Percentiles rank a stretch among this genome's conserved stretches.
phyloP scores from a whole-genome alignment of 2,888 invertebrate genomes.

The Leucozona laternaria region DNA sequence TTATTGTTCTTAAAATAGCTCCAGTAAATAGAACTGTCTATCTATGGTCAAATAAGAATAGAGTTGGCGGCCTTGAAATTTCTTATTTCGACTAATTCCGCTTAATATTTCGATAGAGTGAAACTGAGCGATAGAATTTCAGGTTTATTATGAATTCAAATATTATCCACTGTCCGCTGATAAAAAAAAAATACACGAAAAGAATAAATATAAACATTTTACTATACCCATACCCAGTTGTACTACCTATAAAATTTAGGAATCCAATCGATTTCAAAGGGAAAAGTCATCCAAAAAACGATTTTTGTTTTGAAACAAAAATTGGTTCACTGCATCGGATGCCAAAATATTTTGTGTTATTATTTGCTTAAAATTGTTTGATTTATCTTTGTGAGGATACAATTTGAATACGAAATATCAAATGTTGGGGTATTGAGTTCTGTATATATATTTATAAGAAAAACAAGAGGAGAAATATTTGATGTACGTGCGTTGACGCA shows the following conservation, averaged over 20 bases:
- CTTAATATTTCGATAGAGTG: background rate
- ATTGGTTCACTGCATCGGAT: background rate
- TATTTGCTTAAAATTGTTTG: conserved; percentile 6
- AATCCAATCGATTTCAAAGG: conserved; percentile 5
- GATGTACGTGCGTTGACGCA: background rate
- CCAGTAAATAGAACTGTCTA: background rate
- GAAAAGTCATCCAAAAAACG: background rate
- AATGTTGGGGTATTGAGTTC: background rate
- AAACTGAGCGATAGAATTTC: background rate
- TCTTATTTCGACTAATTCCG: background rate
- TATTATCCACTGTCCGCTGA: background rate
- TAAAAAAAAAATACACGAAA: background rate
- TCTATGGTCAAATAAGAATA: background rate
- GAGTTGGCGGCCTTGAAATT: conserved; percentile 1
- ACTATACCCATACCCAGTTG: too few relatives aligned
- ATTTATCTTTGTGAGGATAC: background rate
- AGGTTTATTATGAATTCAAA: background rate
- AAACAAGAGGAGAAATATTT: background rate
- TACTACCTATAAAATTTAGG: too few relatives aligned
- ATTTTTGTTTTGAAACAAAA: background rate
- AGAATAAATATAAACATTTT: background rate
- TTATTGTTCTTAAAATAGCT: background rate
- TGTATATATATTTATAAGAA: too few relatives aligned
- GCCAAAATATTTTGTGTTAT: conserved; percentile 2
- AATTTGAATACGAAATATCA: background rate